phyloP scores from a whole-genome alignment of 2,113 vertebrate genomes.

The Furnarius figulus region DNA sequence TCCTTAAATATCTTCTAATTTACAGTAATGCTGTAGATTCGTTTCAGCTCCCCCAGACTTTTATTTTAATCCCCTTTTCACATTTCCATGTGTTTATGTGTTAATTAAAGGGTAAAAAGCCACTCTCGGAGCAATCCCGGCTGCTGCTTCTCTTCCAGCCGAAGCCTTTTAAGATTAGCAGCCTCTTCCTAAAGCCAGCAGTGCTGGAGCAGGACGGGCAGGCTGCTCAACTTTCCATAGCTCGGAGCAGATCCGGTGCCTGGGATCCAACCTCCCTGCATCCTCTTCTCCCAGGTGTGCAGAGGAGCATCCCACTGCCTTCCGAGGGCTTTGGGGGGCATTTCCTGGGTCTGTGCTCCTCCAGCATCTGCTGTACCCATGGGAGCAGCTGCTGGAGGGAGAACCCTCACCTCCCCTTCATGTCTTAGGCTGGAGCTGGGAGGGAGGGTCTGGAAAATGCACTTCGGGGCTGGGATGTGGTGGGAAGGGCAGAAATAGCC shows the following conservation, averaged over 20 bases:
- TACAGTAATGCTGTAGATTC: conserved; percentile 67
- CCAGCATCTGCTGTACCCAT: fast-evolving
- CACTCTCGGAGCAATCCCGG: conserved; percentile 42
- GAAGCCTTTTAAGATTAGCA: conserved; percentile 67
- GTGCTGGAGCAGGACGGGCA: neutral
- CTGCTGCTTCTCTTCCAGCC: conserved; percentile 34
- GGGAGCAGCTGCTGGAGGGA: neutral
- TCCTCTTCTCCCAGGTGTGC: neutral
- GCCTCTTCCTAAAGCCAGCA: neutral
- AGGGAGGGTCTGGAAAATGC: neutral
- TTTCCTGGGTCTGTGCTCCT: neutral
- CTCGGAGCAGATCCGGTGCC: neutral
- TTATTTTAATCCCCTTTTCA: conserved; percentile 69
- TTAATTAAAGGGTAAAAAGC: conserved; percentile 76
- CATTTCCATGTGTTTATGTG: conserved; percentile 73
- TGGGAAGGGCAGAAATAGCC: neutral
- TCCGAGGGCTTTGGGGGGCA: fast-evolving
- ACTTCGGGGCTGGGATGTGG: neutral
- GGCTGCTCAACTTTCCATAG: neutral
- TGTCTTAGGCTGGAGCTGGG: neutral
- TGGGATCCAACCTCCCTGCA: neutral
- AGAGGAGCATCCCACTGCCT: neutral
- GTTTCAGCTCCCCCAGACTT: conserved; percentile 58
- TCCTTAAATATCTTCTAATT: conserved; percentile 73
- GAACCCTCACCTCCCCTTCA: fast-evolving